Evolutionary conservation across 2,888 invertebrate species (phyloP).

Genomic region (Macropis europaea): DNA sequence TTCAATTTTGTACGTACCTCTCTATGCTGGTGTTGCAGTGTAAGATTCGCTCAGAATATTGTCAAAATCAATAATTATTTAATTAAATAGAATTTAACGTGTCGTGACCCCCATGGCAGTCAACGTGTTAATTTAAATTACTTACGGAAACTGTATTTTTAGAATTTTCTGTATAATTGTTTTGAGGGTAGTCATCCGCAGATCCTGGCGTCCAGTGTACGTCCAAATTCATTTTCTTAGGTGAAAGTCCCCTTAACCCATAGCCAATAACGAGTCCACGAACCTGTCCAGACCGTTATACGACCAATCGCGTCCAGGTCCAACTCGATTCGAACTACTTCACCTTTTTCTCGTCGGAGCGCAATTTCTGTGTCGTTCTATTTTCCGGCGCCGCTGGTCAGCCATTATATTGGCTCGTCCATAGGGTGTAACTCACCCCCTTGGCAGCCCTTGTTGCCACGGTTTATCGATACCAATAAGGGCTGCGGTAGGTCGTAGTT

Average conservation of each 20-base stretch:
- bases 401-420: slow-evolving; percentile 57
- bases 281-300: slow-evolving; percentile 8
- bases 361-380: slow-evolving; percentile 27
- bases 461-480: slow-evolving; percentile 74
- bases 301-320: slow-evolving; percentile 40
- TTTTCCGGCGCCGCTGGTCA: slow-evolving; percentile 8
- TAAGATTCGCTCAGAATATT: no score
- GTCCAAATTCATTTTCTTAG: no score
- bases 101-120: no score
- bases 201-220: no score
- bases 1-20: no score
- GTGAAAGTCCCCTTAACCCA: slow-evolving; percentile 17
- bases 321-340: slow-evolving; percentile 42
- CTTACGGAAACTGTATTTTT: no score
- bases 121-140: no score
- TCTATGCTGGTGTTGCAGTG: no score
- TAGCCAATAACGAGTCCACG: slow-evolving; percentile 7
- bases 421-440: slow-evolving; percentile 7
- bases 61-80: no score
- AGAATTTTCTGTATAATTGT: no score
- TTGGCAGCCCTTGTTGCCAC: slow-evolving; percentile 29
- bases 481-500: slow-evolving; percentile 48
- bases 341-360: slow-evolving; percentile 20
- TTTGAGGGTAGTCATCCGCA: no score
- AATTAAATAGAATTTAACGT: no score